Conservation (phyloP, 2,888 invertebrate genomes). For the Drosophila suboccidentalis region DNA sequence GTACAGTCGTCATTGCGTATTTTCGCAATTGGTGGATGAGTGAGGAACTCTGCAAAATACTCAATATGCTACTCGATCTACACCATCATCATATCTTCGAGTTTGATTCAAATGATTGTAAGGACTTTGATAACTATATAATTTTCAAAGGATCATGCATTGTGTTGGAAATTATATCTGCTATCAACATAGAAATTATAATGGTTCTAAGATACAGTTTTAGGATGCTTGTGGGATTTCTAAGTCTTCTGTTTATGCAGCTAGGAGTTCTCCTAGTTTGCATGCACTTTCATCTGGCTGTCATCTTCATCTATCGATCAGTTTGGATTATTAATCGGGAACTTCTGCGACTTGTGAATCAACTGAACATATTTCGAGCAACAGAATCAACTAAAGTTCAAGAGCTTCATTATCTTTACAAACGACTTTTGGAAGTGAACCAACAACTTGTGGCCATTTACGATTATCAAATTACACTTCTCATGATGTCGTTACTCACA, state of each 20-base stretch:
- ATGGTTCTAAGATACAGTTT: background rate
- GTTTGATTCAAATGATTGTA: constrained; percentile 2
- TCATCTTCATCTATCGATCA: constrained; percentile 46
- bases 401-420: constrained; percentile 25
- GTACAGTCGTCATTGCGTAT: constrained; percentile 14
- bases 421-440: constrained; percentile 34
- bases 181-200: background rate
- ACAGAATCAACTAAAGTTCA: background rate
- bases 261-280: constrained; percentile 22
- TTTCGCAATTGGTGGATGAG: constrained; percentile 50
- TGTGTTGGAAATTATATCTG: constrained; percentile 26
- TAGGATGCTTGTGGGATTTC: background rate
- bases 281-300: constrained; percentile 45
- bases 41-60: constrained; percentile 11
- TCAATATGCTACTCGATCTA: constrained; percentile 29
- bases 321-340: constrained; percentile 53
- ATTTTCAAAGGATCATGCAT: constrained; percentile 24
- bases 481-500: constrained; percentile 25
- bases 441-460: constrained; percentile 28
- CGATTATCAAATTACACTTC: constrained; percentile 32
- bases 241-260: background rate
- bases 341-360: constrained; percentile 19
- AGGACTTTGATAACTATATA: constrained; percentile 25
- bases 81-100: constrained; percentile 5
- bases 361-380: background rate